phyloP scores from a whole-genome alignment of 1,140 invertebrate genomes.

The Maconellicoccus hirsutus region DNA sequence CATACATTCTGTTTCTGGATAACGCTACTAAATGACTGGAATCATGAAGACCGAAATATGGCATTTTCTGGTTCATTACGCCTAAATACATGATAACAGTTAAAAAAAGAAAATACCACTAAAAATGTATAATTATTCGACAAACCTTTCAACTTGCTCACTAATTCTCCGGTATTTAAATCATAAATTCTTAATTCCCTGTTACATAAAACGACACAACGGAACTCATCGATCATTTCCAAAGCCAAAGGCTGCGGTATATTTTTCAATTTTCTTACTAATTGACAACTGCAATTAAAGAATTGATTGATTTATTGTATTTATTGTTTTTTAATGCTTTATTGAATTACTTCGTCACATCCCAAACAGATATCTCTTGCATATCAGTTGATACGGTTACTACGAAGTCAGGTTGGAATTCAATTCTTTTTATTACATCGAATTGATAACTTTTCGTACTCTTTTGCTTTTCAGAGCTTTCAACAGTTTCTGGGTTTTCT shows the following conservation, averaged over 20 bases:
- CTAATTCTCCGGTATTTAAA: slow-evolving; percentile 55
- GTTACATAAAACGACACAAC: slow-evolving; percentile 65
- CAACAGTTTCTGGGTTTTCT: not conserved
- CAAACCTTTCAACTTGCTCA: slow-evolving; percentile 55
- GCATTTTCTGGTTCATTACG: slow-evolving; percentile 88
- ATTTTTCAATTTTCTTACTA: slow-evolving; percentile 53
- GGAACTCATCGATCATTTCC: slow-evolving; percentile 55
- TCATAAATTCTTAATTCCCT: slow-evolving; percentile 68
- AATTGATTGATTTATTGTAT: no score
- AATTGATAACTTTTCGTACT: not conserved
- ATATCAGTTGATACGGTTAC: slow-evolving; percentile 56
- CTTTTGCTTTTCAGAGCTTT: not conserved
- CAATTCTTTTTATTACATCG: slow-evolving; percentile 23
- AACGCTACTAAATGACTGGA: slow-evolving; percentile 63
- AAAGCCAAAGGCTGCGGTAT: slow-evolving; percentile 55
- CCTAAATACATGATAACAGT: slow-evolving; percentile 36
- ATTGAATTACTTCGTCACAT: slow-evolving; percentile 44
- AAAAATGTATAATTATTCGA: not conserved
- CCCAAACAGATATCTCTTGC: slow-evolving; percentile 69
- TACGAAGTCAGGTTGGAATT: slow-evolving; percentile 45
- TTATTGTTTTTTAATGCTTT: no score
- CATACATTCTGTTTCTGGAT: slow-evolving; percentile 77
- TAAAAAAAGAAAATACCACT: not conserved
- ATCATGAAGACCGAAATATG: slow-evolving; percentile 72
- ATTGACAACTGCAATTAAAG: slow-evolving; percentile 38